Percentiles rank a stretch among this genome's conserved stretches.
These are phyloP conservation scores for Hirtodrosophila histrioides DNA, from an alignment of 2,888 invertebrate species.

Conservation along the genomic window DNA sequence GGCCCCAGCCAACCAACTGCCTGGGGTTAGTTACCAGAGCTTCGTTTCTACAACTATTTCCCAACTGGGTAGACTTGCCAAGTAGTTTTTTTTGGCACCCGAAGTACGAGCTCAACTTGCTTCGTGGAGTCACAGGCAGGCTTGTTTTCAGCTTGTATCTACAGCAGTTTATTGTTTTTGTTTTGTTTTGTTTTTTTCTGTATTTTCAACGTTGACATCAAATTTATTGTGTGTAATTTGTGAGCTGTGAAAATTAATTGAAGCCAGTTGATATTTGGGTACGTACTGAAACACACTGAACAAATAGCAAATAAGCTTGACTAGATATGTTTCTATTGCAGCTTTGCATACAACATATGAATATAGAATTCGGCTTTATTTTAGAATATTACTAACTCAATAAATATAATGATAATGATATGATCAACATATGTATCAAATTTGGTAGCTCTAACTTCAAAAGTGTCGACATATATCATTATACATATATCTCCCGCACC, in stretches of 20 bases:
- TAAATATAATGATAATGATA: too few species aligned
- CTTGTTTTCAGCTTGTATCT: slow-evolving; percentile 65
- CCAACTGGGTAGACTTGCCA: slow-evolving; percentile 9
- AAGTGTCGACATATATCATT: too few species aligned
- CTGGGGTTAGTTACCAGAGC: slow-evolving; percentile 43
- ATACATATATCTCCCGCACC: too few species aligned
- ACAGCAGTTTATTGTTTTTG: slow-evolving; percentile 61
- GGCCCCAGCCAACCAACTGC: slow-evolving; percentile 42
- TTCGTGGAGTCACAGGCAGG: slow-evolving; percentile 50
- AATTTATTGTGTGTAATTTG: slow-evolving; percentile 70
- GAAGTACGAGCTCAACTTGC: slow-evolving; percentile 49
- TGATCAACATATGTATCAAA: too few species aligned
- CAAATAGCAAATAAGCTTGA: background rate
- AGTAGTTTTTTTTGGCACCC: slow-evolving; percentile 13
- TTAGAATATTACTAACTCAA: too few species aligned
- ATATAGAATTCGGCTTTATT: too few species aligned
- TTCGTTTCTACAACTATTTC: slow-evolving; percentile 22
- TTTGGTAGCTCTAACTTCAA: too few species aligned
- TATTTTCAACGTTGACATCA: slow-evolving; percentile 59
- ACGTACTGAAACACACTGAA: background rate
- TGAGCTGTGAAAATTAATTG: slow-evolving; percentile 64
- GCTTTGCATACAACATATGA: too few species aligned
- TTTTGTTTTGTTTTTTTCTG: slow-evolving; percentile 9
- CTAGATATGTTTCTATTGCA: background rate
- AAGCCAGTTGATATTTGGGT: slow-evolving; percentile 23